These are phyloP conservation scores for Hylomyscus alleni DNA, from an alignment of 2,797 vertebrate genomes.

Conservation along the genomic window DNA sequence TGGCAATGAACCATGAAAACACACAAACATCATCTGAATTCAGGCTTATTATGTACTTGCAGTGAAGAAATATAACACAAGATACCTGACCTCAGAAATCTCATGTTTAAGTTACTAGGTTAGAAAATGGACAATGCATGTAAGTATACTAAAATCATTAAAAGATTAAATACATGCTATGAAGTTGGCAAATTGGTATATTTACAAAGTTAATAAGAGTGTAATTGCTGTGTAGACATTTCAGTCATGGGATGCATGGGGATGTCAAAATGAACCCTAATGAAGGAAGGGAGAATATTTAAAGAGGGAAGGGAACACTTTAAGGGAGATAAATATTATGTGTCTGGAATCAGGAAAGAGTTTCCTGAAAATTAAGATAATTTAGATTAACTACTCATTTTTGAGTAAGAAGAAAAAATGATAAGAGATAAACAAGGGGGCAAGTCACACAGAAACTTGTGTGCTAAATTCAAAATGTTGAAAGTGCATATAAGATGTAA, in stretches of 20 bases:
- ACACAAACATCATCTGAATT: not conserved
- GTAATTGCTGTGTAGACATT: not conserved
- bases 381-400: not conserved
- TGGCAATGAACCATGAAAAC: not conserved
- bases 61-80: not conserved
- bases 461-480: not conserved
- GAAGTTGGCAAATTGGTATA: not conserved
- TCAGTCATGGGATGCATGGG: not conserved
- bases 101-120: not conserved
- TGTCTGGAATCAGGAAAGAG: not conserved
- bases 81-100: not conserved
- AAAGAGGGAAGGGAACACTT: not conserved
- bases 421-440: not conserved
- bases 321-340: not conserved
- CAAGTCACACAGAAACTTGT: not conserved
- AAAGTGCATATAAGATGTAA: not conserved
- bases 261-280: not conserved
- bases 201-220: not conserved
- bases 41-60: not conserved
- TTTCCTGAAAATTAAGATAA: not conserved
- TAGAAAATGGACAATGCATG: not conserved
- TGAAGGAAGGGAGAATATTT: not conserved
- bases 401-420: not conserved
- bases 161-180: not conserved
- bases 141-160: constrained; percentile 13